Percentiles rank a stretch among this genome's conserved stretches.
Conservation (phyloP, 2,113 vertebrate genomes). For the Antennarius striatus region DNA sequence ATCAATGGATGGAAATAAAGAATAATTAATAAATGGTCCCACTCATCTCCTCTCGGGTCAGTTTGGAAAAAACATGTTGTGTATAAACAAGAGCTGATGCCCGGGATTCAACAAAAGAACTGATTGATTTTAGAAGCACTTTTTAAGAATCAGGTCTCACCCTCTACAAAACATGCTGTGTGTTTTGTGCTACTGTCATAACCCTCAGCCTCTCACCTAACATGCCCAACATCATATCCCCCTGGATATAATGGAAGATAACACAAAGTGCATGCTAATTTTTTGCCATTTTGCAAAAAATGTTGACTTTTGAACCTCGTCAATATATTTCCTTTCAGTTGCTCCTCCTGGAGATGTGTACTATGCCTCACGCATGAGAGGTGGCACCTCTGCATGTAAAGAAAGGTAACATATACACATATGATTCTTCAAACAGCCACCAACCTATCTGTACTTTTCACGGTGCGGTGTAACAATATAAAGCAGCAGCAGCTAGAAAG, state of each 20-base stretch:
- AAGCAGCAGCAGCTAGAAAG: constrained; percentile 7
- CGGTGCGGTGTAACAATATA: background rate
- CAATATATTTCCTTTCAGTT: constrained; percentile 17
- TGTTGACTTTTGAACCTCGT: constrained; percentile 44
- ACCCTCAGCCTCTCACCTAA: constrained; percentile 10
- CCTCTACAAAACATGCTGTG: constrained; percentile 9
- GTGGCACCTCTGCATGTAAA: constrained; percentile 12
- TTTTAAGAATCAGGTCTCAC: background rate
- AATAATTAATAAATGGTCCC: constrained; percentile 15
- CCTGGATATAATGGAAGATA: background rate
- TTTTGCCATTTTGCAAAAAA: constrained; percentile 51
- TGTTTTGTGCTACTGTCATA: background rate
- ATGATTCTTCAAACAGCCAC: background rate
- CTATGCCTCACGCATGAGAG: constrained; percentile 20
- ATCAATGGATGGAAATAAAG: constrained; percentile 18
- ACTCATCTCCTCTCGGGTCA: constrained; percentile 25
- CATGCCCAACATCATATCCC: constrained; percentile 17
- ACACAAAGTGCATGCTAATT: constrained; percentile 36
- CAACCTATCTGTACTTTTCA: background rate
- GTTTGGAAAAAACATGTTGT: constrained; percentile 15
- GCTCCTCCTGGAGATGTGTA: constrained; percentile 4
- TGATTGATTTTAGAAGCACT: background rate
- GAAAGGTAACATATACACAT: background rate
- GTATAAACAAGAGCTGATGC: background rate
- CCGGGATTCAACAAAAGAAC: background rate